Evolutionary conservation across 2,797 vertebrate species (phyloP).

Genomic region (Catostomus latipinnis): DNA sequence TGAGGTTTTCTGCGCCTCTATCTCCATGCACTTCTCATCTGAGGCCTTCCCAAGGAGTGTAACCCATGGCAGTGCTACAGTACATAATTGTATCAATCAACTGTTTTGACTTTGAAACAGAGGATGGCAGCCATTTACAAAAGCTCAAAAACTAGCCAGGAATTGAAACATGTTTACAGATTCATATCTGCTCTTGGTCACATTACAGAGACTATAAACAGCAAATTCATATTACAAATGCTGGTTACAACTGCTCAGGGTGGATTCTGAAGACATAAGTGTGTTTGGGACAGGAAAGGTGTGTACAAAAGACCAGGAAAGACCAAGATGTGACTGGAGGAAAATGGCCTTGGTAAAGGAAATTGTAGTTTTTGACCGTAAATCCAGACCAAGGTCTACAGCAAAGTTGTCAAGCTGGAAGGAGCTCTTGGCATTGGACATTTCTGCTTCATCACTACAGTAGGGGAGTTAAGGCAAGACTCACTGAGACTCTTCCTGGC

Average conservation of each 20-base stretch:
- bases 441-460: not conserved
- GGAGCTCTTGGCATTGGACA: conserved; percentile 26
- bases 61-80: conserved; percentile 14
- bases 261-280: conserved; percentile 51
- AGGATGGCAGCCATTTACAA: conserved; percentile 22
- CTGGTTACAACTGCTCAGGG: conserved; percentile 67
- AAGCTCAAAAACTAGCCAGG: conserved; percentile 61
- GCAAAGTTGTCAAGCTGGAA: conserved; percentile 42
- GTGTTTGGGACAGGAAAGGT: conserved; percentile 34
- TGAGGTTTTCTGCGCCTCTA: conserved; percentile 3
- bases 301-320: not conserved
- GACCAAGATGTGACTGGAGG: conserved; percentile 7
- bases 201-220: conserved; percentile 39
- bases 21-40: conserved; percentile 33
- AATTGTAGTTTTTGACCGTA: not conserved
- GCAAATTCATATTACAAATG: conserved; percentile 45
- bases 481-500: conserved; percentile 70
- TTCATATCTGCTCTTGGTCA: conserved; percentile 52
- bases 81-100: conserved; percentile 24
- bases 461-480: conserved; percentile 53
- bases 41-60: conserved; percentile 21
- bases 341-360: conserved; percentile 40
- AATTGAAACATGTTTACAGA: conserved; percentile 58
- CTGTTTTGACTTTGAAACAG: not conserved
- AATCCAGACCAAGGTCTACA: conserved; percentile 31